Conservation (phyloP, 1,140 invertebrate genomes). For the Sitophilus oryzae region DNA sequence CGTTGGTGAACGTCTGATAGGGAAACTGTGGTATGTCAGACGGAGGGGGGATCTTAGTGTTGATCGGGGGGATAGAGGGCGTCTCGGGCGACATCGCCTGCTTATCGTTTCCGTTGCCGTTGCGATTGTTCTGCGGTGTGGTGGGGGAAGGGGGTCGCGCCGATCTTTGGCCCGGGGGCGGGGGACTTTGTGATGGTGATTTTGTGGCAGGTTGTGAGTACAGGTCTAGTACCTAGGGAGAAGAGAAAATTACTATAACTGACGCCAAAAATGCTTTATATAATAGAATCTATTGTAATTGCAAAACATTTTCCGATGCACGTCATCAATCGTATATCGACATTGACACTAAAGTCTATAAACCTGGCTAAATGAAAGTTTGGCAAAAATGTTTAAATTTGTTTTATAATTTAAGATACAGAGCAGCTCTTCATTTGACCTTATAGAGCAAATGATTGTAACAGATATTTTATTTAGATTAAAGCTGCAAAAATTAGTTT, state of each 20-base stretch:
- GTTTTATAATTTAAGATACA: no score
- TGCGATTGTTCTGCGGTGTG: background rate
- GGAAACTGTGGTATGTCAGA: conserved; percentile 32
- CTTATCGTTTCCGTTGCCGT: conserved; percentile 31
- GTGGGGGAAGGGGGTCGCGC: conserved; percentile 2
- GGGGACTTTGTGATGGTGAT: conserved; percentile 48
- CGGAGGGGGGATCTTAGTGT: conserved; percentile 46
- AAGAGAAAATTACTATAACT: no score
- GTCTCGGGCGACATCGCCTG: conserved; percentile 12
- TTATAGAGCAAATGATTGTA: no score
- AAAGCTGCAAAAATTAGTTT: no score
- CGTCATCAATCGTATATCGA: background rate
- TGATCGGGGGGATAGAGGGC: conserved; percentile 29
- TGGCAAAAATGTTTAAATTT: no score
- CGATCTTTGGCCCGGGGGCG: conserved; percentile 18
- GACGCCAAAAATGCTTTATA: conserved; percentile 11
- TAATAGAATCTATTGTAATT: conserved; percentile 9
- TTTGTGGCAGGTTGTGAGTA: conserved; percentile 56
- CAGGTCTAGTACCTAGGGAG: conserved; percentile 78
- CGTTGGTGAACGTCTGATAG: conserved; percentile 47
- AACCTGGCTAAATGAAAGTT: no score
- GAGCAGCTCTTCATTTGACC: no score
- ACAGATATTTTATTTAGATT: no score
- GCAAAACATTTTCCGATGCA: no score
- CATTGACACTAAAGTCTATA: no score